These are phyloP conservation scores for Potamarius usumacintae DNA, from an alignment of 2,113 vertebrate species.

Conservation along the genomic window DNA sequence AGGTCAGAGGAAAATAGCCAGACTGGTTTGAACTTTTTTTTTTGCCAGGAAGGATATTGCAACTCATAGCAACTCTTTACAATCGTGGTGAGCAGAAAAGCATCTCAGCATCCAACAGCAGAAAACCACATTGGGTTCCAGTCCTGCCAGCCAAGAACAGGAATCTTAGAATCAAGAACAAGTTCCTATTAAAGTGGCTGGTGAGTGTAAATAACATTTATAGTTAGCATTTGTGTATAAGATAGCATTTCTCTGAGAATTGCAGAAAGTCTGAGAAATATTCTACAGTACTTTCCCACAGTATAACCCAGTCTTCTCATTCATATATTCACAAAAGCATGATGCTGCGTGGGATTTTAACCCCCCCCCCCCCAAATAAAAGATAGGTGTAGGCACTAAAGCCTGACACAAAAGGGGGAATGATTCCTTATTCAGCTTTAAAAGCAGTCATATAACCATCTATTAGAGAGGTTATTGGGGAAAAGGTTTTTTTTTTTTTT, in stretches of 20 bases:
- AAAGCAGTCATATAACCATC: constrained; percentile 15
- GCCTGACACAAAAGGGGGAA: background rate
- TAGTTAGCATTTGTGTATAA: constrained; percentile 2
- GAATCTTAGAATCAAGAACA: too few species aligned
- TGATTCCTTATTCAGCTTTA: constrained; percentile 5
- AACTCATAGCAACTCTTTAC: too few species aligned
- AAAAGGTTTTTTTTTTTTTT: background rate
- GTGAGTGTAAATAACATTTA: background rate
- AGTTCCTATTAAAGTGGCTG: too few species aligned
- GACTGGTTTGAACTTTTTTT: too few species aligned
- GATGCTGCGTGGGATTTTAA: background rate
- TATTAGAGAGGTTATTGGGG: background rate
- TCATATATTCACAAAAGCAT: background rate
- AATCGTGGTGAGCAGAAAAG: too few species aligned
- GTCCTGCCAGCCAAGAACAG: too few species aligned
- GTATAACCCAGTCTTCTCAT: background rate
- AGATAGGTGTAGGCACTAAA: background rate
- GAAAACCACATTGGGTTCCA: too few species aligned
- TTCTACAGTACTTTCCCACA: background rate
- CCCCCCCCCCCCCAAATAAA: background rate
- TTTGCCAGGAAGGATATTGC: too few species aligned
- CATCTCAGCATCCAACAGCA: too few species aligned
- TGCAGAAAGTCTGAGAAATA: background rate
- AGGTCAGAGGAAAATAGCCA: too few species aligned
- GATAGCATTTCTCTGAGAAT: background rate